Conservation (phyloP, 2,888 invertebrate genomes). For the Dyspetes luteomarginatus region DNA sequence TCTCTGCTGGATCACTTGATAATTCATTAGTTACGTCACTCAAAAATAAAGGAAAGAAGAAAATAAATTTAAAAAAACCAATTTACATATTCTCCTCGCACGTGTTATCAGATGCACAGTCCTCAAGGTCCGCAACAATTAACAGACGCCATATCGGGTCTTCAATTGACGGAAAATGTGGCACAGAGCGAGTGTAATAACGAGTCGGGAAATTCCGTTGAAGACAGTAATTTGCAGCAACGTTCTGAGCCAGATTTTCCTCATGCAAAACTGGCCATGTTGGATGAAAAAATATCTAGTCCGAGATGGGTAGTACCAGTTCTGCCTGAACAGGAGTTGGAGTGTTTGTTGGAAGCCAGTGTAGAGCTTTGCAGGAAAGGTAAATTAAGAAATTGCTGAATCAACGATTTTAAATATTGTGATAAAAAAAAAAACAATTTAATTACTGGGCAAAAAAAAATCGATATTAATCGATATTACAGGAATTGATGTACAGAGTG, state of each 20-base stretch:
- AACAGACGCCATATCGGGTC: slow-evolving; percentile 80
- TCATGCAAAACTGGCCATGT: slow-evolving; percentile 91
- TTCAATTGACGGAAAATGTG: slow-evolving; percentile 80
- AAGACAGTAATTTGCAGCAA: slow-evolving; percentile 81
- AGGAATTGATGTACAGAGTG: slow-evolving; percentile 95
- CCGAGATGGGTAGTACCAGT: slow-evolving; percentile 99
- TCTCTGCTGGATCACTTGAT: too few species aligned
- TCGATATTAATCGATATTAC: slow-evolving; percentile 68
- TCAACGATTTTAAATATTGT: neutral
- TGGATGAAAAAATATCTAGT: slow-evolving; percentile 98
- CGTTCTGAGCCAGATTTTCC: slow-evolving; percentile 91
- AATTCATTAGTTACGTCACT: too few species aligned
- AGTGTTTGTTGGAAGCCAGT: slow-evolving; percentile 94
- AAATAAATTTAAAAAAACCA: neutral
- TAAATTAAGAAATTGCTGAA: slow-evolving; percentile 75
- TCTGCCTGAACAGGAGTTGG: slow-evolving; percentile 97
- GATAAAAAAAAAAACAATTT: slow-evolving; percentile 1
- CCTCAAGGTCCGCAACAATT: slow-evolving; percentile 81
- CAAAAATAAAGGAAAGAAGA: too few species aligned
- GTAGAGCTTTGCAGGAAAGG: slow-evolving; percentile 94
- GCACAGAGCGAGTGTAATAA: slow-evolving; percentile 78
- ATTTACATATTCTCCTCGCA: neutral
- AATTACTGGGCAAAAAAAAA: neutral
- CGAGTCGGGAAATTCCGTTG: slow-evolving; percentile 75
- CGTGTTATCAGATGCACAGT: slow-evolving; percentile 79